phyloP scores from a whole-genome alignment of 2,797 vertebrate genomes.

The Furcifer pardalis region DNA sequence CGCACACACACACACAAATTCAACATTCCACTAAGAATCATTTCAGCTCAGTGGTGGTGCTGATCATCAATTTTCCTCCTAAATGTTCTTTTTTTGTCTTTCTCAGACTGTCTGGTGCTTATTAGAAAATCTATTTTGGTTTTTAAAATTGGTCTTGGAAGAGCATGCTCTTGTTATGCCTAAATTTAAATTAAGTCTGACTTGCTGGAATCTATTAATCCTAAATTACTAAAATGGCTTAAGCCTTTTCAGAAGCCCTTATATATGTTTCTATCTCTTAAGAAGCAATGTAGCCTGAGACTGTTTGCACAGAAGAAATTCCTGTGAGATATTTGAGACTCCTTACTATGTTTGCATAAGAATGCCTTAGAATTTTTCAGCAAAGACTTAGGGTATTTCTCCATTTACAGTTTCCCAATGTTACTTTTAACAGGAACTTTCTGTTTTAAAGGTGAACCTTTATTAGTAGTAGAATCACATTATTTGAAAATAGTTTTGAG shows the following conservation, averaged over 20 bases:
- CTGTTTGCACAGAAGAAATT: not conserved
- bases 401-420: conserved; percentile 33
- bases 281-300: fast-evolving
- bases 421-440: not conserved
- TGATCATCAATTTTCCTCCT: conserved; percentile 20
- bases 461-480: too few relatives aligned
- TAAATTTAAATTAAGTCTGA: conserved; percentile 11
- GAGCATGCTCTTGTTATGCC: conserved; percentile 29
- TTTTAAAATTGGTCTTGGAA: conserved; percentile 34
- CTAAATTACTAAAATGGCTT: conserved; percentile 42
- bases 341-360: not conserved
- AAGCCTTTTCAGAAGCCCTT: conserved; percentile 14
- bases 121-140: conserved; percentile 5
- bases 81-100: conserved; percentile 12
- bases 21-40: conserved; percentile 32
- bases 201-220: conserved; percentile 15
- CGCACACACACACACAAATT: not conserved
- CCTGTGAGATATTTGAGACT: not conserved
- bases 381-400: not conserved
- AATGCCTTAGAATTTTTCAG: not conserved
- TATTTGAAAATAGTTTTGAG: too few relatives aligned
- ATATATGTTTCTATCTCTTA: not conserved
- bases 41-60: conserved; percentile 3
- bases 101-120: not conserved
- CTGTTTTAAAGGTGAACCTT: too few relatives aligned